phyloP scores from a whole-genome alignment of 1,140 invertebrate species.

The Eueides isabella region DNA sequence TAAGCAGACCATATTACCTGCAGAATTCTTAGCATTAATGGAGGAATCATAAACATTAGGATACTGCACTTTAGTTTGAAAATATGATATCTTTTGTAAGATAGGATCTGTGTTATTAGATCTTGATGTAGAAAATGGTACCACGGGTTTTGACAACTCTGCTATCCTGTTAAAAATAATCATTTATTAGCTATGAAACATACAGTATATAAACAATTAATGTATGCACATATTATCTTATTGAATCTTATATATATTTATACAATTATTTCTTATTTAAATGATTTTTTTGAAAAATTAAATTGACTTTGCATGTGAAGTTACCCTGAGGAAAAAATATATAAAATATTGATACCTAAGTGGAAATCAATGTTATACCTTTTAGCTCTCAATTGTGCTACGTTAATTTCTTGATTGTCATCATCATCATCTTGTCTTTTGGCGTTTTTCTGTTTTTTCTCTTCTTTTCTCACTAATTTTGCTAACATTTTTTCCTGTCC shows the following conservation, averaged over 20 bases:
- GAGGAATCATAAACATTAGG: constrained; percentile 93
- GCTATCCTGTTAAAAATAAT: constrained; percentile 60
- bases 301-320: no score
- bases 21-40: constrained; percentile 85
- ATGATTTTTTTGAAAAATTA: no score
- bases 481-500: constrained; percentile 91
- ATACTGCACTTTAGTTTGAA: constrained; percentile 84
- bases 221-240: no score
- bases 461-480: constrained; percentile 94
- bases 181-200: background rate
- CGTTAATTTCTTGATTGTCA: constrained; percentile 71
- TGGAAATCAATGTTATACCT: constrained; percentile 45
- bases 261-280: no score
- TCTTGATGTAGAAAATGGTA: constrained; percentile 72
- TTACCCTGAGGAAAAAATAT: no score
- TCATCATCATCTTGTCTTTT: constrained; percentile 83
- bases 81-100: constrained; percentile 72
- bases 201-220: no score
- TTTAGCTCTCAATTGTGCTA: constrained; percentile 65
- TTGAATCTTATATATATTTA: no score
- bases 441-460: constrained; percentile 87
- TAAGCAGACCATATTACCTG: constrained; percentile 79
- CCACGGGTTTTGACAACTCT: constrained; percentile 70
- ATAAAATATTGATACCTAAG: no score
- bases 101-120: constrained; percentile 64